These are phyloP conservation scores for Malthinus seriepunctatus DNA, from an alignment of 2,888 invertebrate genomes.

Conservation along the genomic window DNA sequence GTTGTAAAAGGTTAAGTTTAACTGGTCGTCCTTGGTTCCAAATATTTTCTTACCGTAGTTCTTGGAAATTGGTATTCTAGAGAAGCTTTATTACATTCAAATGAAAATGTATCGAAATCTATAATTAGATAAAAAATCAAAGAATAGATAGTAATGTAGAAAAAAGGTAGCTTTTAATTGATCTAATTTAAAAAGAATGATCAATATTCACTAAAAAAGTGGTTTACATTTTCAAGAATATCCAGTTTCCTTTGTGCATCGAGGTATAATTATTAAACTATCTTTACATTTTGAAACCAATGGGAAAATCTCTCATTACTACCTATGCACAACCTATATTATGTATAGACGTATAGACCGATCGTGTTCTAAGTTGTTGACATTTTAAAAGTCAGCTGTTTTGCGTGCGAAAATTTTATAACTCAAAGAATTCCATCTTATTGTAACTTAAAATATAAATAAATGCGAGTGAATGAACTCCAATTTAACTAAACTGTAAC, in stretches of 20 bases:
- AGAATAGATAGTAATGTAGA: neutral
- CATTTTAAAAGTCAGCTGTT: neutral
- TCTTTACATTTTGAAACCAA: constrained; percentile 12
- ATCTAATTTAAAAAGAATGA: neutral
- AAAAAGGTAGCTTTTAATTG: neutral
- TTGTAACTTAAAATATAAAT: too few species aligned
- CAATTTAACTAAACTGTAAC: too few species aligned
- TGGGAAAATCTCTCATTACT: constrained; percentile 10
- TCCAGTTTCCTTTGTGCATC: constrained; percentile 22
- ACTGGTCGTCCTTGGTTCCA: constrained; percentile 30
- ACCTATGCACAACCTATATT: neutral
- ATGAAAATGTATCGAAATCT: too few species aligned
- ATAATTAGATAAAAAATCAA: too few species aligned
- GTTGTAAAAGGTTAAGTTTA: constrained; percentile 3
- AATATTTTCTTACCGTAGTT: constrained; percentile 24
- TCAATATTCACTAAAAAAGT: constrained; percentile 20
- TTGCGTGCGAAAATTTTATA: constrained; percentile 1
- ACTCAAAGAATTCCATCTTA: neutral
- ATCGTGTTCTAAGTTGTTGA: constrained; percentile 1
- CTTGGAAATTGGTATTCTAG: constrained; percentile 20
- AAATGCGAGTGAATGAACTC: too few species aligned
- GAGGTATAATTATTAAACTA: constrained; percentile 7
- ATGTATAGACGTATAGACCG: neutral
- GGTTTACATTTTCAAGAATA: constrained; percentile 25
- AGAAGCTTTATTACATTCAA: neutral